A percentile compares a stretch with the other conserved stretches of the same genome.
Conservation (phyloP, 2,888 invertebrate species). For the Scaeva pyrastri region DNA sequence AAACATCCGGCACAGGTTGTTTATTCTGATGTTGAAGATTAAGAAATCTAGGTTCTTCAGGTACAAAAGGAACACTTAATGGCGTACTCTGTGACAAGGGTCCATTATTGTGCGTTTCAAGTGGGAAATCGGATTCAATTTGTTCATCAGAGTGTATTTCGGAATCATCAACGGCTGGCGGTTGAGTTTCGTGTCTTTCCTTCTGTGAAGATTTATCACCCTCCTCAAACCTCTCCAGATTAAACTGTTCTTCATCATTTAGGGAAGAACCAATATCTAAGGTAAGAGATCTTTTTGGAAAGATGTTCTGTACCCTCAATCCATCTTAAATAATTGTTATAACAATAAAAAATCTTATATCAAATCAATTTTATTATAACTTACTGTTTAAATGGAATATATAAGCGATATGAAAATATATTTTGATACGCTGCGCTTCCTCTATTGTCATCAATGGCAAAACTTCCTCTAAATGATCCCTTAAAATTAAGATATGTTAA, state of each 20-base stretch:
- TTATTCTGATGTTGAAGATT: background rate
- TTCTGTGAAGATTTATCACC: background rate
- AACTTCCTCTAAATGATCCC: constrained; percentile 20
- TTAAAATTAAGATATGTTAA: background rate
- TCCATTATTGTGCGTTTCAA: background rate
- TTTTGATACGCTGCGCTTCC: constrained; percentile 23
- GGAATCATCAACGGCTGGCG: background rate
- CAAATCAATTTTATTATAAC: background rate
- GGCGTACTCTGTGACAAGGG: constrained; percentile 62
- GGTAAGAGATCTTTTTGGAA: background rate
- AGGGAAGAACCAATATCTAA: background rate
- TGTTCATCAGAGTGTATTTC: background rate
- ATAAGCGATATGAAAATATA: constrained; percentile 37
- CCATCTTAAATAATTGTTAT: constrained; percentile 1
- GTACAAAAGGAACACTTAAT: constrained; percentile 15
- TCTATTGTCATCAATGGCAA: constrained; percentile 24
- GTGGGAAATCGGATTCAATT: background rate
- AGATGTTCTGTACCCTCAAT: background rate
- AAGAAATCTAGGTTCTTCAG: background rate
- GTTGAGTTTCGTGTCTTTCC: background rate
- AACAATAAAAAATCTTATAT: background rate
- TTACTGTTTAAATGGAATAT: constrained; percentile 39
- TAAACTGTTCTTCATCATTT: background rate
- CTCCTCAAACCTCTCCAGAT: background rate
- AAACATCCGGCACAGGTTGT: constrained; percentile 6